Conservation (phyloP, 2,797 vertebrate genomes). For the Neosilurus hyrtlii region DNA sequence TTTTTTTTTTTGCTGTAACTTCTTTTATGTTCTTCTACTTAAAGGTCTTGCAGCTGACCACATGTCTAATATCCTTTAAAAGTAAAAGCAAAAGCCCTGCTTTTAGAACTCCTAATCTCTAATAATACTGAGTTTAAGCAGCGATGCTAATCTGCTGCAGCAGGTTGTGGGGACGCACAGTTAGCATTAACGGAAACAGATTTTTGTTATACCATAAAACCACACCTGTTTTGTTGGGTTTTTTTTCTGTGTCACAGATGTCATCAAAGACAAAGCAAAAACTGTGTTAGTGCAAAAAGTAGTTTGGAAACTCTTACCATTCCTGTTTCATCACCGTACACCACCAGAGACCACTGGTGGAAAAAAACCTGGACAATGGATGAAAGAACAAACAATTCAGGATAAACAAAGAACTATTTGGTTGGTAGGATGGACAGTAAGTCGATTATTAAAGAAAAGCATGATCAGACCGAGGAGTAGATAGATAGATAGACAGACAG, state of each 20-base stretch:
- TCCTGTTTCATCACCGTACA: background rate
- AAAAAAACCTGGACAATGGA: background rate
- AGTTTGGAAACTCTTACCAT: background rate
- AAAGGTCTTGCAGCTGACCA: background rate
- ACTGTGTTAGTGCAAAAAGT: background rate
- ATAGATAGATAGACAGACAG: background rate
- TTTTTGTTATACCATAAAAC: background rate
- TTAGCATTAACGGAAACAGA: background rate
- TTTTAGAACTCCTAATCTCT: background rate
- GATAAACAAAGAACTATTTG: background rate
- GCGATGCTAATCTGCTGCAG: background rate
- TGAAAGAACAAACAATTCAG: background rate
- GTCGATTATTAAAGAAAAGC: background rate
- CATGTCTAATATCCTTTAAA: background rate
- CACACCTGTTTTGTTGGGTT: background rate
- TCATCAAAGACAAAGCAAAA: background rate
- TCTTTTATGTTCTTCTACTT: slow-evolving; percentile 18
- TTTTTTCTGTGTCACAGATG: background rate
- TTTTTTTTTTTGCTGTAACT: slow-evolving; percentile 15
- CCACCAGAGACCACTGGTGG: background rate
- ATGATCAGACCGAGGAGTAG: no score
- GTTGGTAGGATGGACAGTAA: background rate
- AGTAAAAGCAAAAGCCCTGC: background rate
- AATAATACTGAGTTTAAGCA: background rate
- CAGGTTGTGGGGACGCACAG: background rate